These are phyloP conservation scores for Phylloscopus collybita DNA, from an alignment of 2,797 vertebrate species.

Conservation along the genomic window DNA sequence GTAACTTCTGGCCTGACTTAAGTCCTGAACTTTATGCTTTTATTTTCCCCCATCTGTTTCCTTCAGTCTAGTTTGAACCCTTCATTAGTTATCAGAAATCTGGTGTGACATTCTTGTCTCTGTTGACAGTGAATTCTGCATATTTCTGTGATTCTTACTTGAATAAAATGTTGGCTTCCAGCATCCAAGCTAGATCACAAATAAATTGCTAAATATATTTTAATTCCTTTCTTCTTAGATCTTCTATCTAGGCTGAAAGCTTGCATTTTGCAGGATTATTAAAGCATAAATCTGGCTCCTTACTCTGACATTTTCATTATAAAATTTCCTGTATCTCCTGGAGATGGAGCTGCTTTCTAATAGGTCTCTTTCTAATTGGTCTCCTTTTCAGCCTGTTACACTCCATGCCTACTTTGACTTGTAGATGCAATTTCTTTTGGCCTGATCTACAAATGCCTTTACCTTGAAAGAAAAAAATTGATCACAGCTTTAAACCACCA, in stretches of 20 bases:
- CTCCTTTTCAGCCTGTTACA: neutral
- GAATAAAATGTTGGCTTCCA: neutral
- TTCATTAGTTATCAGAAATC: neutral
- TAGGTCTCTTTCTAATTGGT: neutral
- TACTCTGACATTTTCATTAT: neutral
- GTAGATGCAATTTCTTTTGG: neutral
- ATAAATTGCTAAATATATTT: neutral
- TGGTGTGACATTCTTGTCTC: neutral
- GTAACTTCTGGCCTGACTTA: neutral
- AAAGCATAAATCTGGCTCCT: neutral
- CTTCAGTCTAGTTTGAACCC: neutral
- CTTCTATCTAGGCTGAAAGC: neutral
- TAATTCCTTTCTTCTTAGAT: neutral
- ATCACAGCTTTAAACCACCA: neutral
- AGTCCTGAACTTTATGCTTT: neutral
- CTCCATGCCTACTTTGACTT: neutral
- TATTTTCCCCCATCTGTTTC: neutral
- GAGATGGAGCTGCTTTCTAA: neutral
- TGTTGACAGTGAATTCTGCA: neutral
- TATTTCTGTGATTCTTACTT: neutral
- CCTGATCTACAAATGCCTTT: neutral
- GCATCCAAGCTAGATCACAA: neutral
- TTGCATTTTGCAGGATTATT: neutral
- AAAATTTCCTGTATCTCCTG: neutral
- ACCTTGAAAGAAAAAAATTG: neutral